phyloP scores from a whole-genome alignment of 2,113 vertebrate species.

The Zosterops hypoxanthus region DNA sequence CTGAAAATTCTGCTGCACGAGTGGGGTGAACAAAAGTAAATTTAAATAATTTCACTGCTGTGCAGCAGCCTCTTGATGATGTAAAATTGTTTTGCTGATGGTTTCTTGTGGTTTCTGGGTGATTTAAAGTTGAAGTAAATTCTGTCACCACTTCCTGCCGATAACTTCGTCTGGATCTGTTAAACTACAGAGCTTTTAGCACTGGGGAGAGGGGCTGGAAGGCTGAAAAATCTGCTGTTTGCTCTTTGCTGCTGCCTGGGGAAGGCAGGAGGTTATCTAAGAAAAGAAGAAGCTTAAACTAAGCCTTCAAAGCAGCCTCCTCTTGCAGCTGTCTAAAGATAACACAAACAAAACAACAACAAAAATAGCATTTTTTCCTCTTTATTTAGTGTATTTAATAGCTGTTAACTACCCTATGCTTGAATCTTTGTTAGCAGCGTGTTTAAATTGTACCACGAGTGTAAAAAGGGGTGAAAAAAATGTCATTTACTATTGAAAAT shows the following conservation, averaged over 20 bases:
- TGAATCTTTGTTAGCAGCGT: accelerated
- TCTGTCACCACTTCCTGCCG: neutral
- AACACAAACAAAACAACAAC: neutral
- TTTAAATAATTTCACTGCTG: neutral
- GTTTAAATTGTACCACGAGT: neutral
- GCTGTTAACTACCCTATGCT: neutral
- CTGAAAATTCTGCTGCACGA: neutral
- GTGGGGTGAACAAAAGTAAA: neutral
- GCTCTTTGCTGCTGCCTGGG: neutral
- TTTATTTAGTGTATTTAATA: neutral
- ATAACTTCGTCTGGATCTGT: neutral
- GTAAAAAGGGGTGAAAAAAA: accelerated
- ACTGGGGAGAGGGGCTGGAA: neutral
- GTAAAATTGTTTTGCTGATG: neutral
- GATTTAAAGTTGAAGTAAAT: neutral
- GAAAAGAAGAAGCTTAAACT: neutral
- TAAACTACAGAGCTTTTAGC: neutral
- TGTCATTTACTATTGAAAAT: neutral
- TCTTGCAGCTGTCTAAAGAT: neutral
- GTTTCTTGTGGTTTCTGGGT: neutral
- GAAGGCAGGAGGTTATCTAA: neutral
- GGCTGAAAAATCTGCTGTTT: neutral
- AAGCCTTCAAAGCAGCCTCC: neutral
- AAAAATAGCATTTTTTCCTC: neutral
- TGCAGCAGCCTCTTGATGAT: neutral